Evolutionary conservation across 2,797 vertebrate species (phyloP).

Genomic region (Thunnus albacares): DNA sequence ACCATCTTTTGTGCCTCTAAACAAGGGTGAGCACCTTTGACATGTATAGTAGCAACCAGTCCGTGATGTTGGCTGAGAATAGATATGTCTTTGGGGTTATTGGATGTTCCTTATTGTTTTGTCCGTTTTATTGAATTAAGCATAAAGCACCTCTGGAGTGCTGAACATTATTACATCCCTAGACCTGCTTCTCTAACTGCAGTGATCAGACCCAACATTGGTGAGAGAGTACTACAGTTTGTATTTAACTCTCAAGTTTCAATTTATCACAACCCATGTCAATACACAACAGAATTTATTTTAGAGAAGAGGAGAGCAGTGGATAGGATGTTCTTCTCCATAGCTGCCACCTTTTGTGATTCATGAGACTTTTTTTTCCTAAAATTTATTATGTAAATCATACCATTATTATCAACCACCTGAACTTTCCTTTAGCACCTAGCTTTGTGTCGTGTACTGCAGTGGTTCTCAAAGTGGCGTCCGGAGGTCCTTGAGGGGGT

Average conservation of each 20-base stretch:
- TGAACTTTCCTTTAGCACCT: background rate
- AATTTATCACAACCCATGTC: background rate
- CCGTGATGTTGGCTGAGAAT: background rate
- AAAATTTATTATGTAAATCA: too few species aligned
- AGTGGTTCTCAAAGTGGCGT: too few species aligned
- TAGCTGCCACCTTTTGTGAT: background rate
- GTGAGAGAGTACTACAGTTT: background rate
- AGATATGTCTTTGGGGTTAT: conserved; percentile 8
- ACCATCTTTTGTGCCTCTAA: background rate
- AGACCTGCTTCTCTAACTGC: background rate
- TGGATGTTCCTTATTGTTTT: background rate
- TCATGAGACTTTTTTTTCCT: background rate
- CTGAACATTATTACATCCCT: conserved; percentile 1
- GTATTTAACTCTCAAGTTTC: background rate
- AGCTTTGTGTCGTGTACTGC: background rate
- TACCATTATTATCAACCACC: background rate
- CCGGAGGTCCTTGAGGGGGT: too few species aligned
- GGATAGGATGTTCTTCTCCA: background rate
- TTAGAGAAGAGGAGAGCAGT: background rate
- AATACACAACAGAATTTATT: background rate
- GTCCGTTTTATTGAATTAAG: conserved; percentile 15
- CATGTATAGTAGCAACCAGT: background rate
- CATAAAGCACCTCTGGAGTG: background rate
- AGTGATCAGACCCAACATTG: background rate
- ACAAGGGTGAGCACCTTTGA: background rate